Evolutionary conservation across 2,888 invertebrate genomes (phyloP).

Genomic region (Minunthozetes semirufus): DNA sequence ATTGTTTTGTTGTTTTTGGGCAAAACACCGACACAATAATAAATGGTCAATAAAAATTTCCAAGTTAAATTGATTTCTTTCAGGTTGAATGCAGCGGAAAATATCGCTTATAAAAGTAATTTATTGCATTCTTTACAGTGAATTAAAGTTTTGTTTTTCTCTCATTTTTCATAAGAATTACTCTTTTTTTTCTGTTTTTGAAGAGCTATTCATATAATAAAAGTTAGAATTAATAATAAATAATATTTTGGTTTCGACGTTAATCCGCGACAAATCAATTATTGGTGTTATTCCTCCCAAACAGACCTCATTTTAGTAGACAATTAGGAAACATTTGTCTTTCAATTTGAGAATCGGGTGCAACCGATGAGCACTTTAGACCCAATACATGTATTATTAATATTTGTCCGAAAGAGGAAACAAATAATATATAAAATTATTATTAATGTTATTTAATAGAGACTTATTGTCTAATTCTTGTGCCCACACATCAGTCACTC

Average conservation of each 20-base stretch:
- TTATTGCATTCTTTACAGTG: too few relatives aligned
- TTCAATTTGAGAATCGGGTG: not conserved
- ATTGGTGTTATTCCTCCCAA: slow-evolving; percentile 12
- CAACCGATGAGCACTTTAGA: slow-evolving; percentile 4
- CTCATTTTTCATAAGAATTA: too few relatives aligned
- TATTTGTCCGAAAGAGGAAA: not conserved
- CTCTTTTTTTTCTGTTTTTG: too few relatives aligned
- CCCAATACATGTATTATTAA: not conserved
- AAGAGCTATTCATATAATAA: too few relatives aligned
- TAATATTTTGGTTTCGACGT: not conserved
- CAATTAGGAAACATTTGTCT: slow-evolving; percentile 8
- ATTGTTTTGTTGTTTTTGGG: too few relatives aligned
- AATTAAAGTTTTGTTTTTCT: too few relatives aligned
- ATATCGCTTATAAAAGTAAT: too few relatives aligned
- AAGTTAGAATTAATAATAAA: not conserved
- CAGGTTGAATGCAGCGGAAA: too few relatives aligned
- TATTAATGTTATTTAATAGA: not conserved
- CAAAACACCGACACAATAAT: too few relatives aligned
- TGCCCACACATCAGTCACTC: not conserved
- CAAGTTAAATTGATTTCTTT: too few relatives aligned
- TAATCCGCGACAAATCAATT: slow-evolving; percentile 13
- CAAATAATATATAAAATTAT: not conserved
- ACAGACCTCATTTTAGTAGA: not conserved
- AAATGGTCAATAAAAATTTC: too few relatives aligned
- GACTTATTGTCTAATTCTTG: not conserved